Percentiles rank a stretch among this genome's conserved stretches.
These are phyloP conservation scores for Saturnia pavonia DNA, from an alignment of 2,888 invertebrate species.

Conservation along the genomic window DNA sequence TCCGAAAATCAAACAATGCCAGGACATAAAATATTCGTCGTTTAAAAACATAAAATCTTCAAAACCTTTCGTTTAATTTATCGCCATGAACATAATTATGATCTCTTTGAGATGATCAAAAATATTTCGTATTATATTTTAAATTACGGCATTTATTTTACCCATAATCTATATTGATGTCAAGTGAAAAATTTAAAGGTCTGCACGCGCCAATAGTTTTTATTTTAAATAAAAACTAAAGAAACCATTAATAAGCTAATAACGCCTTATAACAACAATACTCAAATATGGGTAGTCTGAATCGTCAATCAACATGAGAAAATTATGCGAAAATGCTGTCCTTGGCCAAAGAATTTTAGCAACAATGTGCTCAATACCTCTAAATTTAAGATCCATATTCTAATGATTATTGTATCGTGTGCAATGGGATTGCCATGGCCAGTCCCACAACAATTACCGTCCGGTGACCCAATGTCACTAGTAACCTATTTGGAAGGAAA, in stretches of 20 bases:
- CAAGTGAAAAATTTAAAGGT: no score
- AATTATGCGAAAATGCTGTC: not conserved
- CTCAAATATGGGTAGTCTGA: not conserved
- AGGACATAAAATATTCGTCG: conserved; percentile 8
- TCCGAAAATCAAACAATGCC: conserved; percentile 11
- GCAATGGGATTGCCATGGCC: conserved; percentile 55
- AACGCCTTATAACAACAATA: not conserved
- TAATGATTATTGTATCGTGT: conserved; percentile 24
- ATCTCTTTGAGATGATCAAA: not conserved
- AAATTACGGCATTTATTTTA: not conserved
- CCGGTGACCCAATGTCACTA: conserved; percentile 67
- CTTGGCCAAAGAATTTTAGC: not conserved
- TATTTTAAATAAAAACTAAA: not conserved
- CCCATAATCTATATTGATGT: no score
- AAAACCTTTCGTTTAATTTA: not conserved
- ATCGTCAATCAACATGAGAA: not conserved
- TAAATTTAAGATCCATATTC: conserved; percentile 33
- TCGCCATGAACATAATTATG: not conserved
- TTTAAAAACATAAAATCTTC: conserved; percentile 15
- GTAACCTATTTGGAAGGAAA: conserved; percentile 73
- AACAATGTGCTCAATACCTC: conserved; percentile 27
- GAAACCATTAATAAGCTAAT: not conserved
- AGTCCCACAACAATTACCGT: conserved; percentile 71
- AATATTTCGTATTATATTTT: not conserved
- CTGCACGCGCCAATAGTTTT: no score